Base-by-base conservation (phyloP, 2,113 vertebrate species). In the Pterocles orientalis region DNA sequence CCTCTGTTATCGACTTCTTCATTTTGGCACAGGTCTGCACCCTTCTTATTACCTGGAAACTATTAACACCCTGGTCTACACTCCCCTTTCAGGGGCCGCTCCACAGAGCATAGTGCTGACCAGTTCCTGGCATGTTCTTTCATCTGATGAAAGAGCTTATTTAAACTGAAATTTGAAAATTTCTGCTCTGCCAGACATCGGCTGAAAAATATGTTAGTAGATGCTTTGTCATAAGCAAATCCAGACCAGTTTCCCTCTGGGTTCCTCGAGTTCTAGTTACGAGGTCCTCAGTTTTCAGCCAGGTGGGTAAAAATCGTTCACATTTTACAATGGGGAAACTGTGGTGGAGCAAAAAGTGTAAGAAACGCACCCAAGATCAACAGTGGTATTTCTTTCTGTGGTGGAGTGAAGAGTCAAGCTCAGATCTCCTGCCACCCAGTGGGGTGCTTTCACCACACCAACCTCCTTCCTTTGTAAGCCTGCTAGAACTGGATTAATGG, bases 111-210 rank as follows among this genome's bases (percentile, higher is more conserved):
- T 81, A 50, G 73, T 95, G 91, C 96, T 96, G 96, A 92, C 88
- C 86, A 0, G 57, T 82, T 94, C 88, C 94, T 91, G 82, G 61
- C 94, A 64, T 95, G 92, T 95, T 96, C 95, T 96, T 96, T 96
- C 94, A 89, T 91, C 81, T 66, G 72, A 88, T 94, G 94, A 97
- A 96, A 96, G 90, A 92, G 73, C 68, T 93, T 88, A 72, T 95
- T 96, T 89, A 95, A 95, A 90, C 77, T 87, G 88, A 95, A 96
- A 91, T 69, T 12, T 72, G 86, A 96, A 86, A 16, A 12, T 34
- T 76, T 80, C 73, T 94, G n/a, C 41, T 94, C 81, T 92, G 88
- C 83, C 92, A 94, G 69, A 73, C 36, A 62, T 50, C 47, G 62
- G 36, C 41, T 84, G 91, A 91, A 96, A 94, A 94, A 36, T 76